Conservation (phyloP, 2,888 invertebrate species). For the Zeuzera pyrina region DNA sequence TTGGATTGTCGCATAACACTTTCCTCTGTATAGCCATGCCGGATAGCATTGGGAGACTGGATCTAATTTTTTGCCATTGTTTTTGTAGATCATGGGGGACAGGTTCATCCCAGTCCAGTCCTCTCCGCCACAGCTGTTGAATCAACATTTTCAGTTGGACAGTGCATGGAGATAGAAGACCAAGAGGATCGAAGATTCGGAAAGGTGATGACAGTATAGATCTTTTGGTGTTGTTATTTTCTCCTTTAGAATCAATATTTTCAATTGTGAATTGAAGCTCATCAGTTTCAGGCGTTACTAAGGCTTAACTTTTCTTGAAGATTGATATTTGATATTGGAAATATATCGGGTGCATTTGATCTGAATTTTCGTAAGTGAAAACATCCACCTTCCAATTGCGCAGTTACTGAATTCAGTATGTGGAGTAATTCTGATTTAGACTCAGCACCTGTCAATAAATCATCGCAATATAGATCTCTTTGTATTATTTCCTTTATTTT, state of each 20-base stretch:
- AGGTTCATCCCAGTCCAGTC: constrained; percentile 13
- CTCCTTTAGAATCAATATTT: neutral
- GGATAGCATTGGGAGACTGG: neutral
- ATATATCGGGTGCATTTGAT: constrained; percentile 1
- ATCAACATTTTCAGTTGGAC: constrained; percentile 15
- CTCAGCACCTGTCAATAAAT: constrained; percentile 13
- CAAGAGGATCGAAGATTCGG: constrained; percentile 16
- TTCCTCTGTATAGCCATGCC: neutral
- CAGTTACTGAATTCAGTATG: constrained; percentile 4
- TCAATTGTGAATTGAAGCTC: constrained; percentile 10
- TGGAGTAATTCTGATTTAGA: constrained; percentile 4
- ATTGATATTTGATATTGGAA: neutral
- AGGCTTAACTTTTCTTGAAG: constrained; percentile 9
- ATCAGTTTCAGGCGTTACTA: constrained; percentile 14
- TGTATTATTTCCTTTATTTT: constrained; percentile 10
- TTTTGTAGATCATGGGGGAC: neutral
- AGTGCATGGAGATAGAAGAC: constrained; percentile 12
- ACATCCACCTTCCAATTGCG: neutral
- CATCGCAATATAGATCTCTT: constrained; percentile 14
- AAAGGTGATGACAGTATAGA: constrained; percentile 10
- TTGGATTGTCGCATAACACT: neutral
- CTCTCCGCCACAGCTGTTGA: constrained; percentile 12
- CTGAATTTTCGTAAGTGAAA: constrained; percentile 11
- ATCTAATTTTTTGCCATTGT: neutral
- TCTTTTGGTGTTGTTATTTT: constrained; percentile 11